Conservation (phyloP, 2,113 vertebrate species). For the Panurus biarmicus region DNA sequence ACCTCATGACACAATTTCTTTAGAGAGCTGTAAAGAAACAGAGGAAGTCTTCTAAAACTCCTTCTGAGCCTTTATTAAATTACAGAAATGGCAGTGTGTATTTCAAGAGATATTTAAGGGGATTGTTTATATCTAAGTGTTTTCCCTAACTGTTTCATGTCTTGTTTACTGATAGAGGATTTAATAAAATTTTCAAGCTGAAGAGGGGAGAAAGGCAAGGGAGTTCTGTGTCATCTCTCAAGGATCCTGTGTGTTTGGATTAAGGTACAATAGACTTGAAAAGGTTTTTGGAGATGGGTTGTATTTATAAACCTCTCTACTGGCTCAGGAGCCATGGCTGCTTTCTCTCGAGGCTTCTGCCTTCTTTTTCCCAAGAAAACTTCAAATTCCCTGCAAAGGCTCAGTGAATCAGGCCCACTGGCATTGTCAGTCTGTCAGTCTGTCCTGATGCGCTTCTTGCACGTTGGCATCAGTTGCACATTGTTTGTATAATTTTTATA, state of each 20-base stretch:
- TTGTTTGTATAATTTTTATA: background rate
- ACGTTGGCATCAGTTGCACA: background rate
- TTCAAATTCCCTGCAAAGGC: background rate
- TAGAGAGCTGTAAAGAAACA: background rate
- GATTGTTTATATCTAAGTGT: background rate
- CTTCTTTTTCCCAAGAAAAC: background rate
- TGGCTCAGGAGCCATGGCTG: background rate
- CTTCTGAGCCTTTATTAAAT: background rate
- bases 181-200: background rate
- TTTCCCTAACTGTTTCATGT: background rate
- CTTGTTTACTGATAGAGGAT: background rate
- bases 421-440: no score
- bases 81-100: background rate
- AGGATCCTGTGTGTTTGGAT: background rate
- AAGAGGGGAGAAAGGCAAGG: background rate
- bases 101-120: background rate
- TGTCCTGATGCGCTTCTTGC: background rate
- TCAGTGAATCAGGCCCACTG: background rate
- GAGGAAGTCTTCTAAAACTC: background rate
- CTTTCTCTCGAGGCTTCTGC: background rate
- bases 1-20: background rate
- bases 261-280: background rate
- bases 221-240: background rate
- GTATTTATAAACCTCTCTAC: background rate
- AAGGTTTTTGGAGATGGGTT: background rate